These are phyloP conservation scores for Zapus hudsonius DNA, from an alignment of 2,113 vertebrate genomes.

Conservation along the genomic window DNA sequence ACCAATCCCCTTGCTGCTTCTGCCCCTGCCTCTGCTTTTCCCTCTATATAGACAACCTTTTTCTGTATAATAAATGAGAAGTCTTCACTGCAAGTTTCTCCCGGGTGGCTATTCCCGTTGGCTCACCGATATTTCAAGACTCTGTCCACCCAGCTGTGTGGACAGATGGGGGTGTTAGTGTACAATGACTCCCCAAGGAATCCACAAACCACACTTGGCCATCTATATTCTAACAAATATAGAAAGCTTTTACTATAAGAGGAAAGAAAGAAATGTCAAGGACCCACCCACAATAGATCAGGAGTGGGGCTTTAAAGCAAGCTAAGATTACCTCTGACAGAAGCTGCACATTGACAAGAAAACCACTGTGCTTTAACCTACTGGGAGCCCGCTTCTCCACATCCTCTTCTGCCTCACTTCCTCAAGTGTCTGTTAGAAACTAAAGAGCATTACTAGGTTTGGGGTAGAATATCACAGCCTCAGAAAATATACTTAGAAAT, in stretches of 20 bases:
- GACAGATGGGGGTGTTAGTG: no score
- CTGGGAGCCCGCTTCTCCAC: neutral
- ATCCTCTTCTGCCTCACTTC: neutral
- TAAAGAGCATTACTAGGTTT: neutral
- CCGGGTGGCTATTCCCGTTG: no score
- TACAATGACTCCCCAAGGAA: no score
- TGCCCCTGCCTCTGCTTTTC: no score
- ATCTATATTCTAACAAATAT: neutral
- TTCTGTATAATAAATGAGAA: no score
- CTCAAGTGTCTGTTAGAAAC: neutral
- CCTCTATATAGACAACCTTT: no score
- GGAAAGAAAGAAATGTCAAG: no score
- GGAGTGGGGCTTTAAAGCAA: neutral
- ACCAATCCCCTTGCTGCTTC: no score
- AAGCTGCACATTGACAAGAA: neutral
- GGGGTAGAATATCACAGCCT: neutral
- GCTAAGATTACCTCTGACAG: neutral
- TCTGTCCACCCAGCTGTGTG: no score
- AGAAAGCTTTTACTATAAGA: neutral
- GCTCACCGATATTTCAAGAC: no score
- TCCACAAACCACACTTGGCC: no score
- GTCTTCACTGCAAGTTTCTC: no score
- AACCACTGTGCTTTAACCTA: rapidly evolving
- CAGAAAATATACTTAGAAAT: neutral
- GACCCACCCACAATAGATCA: neutral